Conservation (phyloP, 2,888 invertebrate genomes). For the Lithophane ornitopus region DNA sequence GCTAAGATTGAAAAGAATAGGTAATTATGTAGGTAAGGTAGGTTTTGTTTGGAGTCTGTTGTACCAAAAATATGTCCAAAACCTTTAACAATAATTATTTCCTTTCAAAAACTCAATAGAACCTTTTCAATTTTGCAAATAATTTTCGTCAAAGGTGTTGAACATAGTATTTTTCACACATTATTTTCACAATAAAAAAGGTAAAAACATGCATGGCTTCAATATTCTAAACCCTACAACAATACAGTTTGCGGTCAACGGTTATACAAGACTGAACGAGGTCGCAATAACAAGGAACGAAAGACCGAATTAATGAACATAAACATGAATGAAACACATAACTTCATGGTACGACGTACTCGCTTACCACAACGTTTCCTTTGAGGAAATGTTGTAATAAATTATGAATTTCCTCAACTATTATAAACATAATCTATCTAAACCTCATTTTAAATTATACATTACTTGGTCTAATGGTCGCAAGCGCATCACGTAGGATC, state of each 20-base stretch:
- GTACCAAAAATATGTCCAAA: background rate
- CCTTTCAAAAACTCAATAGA: background rate
- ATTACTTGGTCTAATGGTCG: background rate
- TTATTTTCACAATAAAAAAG: too few species aligned
- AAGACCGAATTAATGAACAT: slow-evolving; percentile 52
- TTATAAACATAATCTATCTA: slow-evolving; percentile 42
- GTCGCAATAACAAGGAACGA: slow-evolving; percentile 43
- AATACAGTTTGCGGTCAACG: slow-evolving; percentile 44
- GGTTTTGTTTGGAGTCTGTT: background rate
- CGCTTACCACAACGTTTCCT: slow-evolving; percentile 62
- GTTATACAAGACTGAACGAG: slow-evolving; percentile 34
- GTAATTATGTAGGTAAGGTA: background rate
- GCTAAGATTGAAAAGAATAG: background rate
- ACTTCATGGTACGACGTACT: slow-evolving; percentile 23
- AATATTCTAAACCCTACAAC: background rate
- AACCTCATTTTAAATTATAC: slow-evolving; percentile 34
- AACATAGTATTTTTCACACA: background rate
- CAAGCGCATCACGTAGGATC: background rate
- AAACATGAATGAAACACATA: slow-evolving; percentile 57
- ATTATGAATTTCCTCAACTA: slow-evolving; percentile 52
- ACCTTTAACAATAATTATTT: background rate
- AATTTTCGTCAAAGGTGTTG: background rate
- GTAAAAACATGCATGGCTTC: too few species aligned
- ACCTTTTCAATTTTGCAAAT: background rate
- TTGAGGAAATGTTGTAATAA: slow-evolving; percentile 60